These are phyloP conservation scores for Sebastes fasciatus DNA, from an alignment of 2,113 vertebrate genomes.

Conservation along the genomic window DNA sequence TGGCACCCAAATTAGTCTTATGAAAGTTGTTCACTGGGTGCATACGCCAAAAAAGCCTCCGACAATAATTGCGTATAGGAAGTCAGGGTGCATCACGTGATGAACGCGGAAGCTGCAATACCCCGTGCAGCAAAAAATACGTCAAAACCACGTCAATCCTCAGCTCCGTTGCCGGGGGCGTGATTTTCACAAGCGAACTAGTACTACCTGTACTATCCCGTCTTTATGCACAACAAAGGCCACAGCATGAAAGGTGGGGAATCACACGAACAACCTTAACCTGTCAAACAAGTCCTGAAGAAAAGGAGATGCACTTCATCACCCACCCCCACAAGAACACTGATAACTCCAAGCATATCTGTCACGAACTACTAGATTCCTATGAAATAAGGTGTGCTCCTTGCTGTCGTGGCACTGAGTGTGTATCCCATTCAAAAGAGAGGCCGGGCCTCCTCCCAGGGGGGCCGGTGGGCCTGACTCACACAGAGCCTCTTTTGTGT, in stretches of 20 bases:
- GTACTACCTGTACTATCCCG: not conserved
- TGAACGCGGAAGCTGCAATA: too few relatives aligned
- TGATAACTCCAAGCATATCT: conserved; percentile 5
- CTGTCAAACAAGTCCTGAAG: not conserved
- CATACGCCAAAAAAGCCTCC: too few relatives aligned
- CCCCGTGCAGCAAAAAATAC: too few relatives aligned
- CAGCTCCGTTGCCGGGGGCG: not conserved
- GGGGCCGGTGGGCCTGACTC: conserved; percentile 43
- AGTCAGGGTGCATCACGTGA: too few relatives aligned
- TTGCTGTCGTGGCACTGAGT: conserved; percentile 63
- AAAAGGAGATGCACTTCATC: not conserved
- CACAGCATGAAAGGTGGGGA: not conserved
- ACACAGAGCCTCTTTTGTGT: conserved; percentile 82
- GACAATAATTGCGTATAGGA: too few relatives aligned
- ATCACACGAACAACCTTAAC: not conserved
- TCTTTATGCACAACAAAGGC: not conserved
- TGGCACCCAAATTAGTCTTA: too few relatives aligned
- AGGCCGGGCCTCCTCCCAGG: conserved; percentile 63
- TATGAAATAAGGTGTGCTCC: conserved; percentile 52
- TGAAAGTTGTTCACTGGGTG: too few relatives aligned
- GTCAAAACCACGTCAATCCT: not conserved
- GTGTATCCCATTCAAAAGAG: conserved; percentile 40
- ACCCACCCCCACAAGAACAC: not conserved
- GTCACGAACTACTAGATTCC: conserved; percentile 21
- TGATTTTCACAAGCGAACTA: not conserved